Conservation (phyloP, 2,888 invertebrate species). For the Adelognathus sp. region DNA sequence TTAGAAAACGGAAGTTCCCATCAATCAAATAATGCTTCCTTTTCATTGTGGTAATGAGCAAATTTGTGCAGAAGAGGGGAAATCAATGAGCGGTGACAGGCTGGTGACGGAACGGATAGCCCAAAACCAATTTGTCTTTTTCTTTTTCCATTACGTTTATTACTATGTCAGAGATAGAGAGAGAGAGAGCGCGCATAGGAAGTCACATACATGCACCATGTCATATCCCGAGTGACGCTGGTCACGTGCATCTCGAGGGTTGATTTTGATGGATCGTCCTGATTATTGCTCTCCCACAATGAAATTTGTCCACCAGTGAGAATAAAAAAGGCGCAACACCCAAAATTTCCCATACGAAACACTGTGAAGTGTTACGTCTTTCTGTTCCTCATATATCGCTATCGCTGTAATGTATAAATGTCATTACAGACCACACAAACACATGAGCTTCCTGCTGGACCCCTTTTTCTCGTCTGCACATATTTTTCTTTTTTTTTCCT, state of each 20-base stretch:
- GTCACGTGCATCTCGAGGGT: slow-evolving; percentile 55
- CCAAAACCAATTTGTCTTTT: slow-evolving; percentile 41
- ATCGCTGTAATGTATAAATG: neutral
- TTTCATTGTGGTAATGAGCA: slow-evolving; percentile 2
- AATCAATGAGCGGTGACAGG: slow-evolving; percentile 28
- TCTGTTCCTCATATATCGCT: neutral
- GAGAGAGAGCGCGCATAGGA: neutral
- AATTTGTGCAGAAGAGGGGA: neutral
- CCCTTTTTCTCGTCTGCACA: no score
- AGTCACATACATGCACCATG: slow-evolving; percentile 9
- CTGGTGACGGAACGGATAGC: slow-evolving; percentile 40
- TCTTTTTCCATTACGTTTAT: slow-evolving; percentile 22
- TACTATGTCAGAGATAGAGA: no score
- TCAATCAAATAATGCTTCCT: slow-evolving; percentile 49
- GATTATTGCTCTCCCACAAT: slow-evolving; percentile 42
- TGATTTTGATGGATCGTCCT: slow-evolving; percentile 74
- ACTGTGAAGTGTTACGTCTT: no score
- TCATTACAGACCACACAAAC: neutral
- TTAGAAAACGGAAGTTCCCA: slow-evolving; percentile 23
- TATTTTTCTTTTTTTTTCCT: neutral
- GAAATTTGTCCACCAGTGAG: no score
- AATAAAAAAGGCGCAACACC: no score
- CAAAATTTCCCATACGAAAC: no score
- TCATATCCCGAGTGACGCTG: neutral
- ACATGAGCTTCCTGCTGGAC: neutral